Evolutionary conservation across 2,113 vertebrate genomes (phyloP).

Genomic region (Choloepus hoffmanni): DNA sequence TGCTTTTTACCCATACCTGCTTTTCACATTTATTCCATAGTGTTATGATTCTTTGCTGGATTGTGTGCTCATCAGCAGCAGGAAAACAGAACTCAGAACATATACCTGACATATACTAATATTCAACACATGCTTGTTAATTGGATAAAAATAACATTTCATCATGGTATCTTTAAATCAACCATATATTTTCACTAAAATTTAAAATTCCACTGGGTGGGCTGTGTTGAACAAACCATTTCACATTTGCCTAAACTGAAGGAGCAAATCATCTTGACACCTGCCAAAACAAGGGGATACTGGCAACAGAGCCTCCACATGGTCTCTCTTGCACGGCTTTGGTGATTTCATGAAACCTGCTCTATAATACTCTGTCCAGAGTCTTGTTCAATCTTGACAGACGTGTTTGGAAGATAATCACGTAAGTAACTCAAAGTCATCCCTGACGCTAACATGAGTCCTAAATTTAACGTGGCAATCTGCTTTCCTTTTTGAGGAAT

Average conservation of each 20-base stretch:
- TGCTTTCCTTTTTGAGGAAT: background rate
- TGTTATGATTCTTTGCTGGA: background rate
- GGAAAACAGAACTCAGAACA: background rate
- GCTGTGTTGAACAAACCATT: background rate
- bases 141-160: background rate
- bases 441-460: background rate
- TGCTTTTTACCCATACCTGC: background rate
- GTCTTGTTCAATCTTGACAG: background rate
- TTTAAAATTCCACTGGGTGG: background rate
- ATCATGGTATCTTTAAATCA: background rate
- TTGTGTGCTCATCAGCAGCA: background rate
- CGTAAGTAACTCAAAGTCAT: background rate
- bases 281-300: background rate
- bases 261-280: background rate
- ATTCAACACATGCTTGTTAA: background rate
- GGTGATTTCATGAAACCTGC: background rate
- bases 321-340: background rate
- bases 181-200: slow-evolving; percentile 22
- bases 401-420: background rate
- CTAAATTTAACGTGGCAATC: background rate
- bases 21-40: background rate
- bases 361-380: background rate
- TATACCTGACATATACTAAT: background rate
- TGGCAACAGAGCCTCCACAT: background rate
- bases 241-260: background rate